phyloP scores from a whole-genome alignment of 2,797 vertebrate species.

The Betta splendens region DNA sequence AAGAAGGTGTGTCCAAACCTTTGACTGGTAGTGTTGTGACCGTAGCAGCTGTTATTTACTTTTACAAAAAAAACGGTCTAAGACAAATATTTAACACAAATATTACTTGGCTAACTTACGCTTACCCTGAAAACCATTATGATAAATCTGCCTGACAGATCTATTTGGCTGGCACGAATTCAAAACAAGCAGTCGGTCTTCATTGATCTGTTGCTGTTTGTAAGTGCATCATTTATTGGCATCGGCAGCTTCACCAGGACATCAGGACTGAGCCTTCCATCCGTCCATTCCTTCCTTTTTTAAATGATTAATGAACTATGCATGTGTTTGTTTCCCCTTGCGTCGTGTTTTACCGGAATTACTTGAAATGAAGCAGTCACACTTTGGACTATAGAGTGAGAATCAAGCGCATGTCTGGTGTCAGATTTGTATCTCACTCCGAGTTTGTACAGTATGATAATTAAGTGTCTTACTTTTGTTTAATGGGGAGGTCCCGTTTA shows the following conservation, averaged over 20 bases:
- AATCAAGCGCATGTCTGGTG: not conserved
- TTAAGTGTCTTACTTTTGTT: conserved; percentile 41
- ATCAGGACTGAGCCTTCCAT: conserved; percentile 7
- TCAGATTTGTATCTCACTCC: conserved; percentile 25
- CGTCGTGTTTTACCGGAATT: conserved; percentile 16
- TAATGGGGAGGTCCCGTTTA: conserved; percentile 38
- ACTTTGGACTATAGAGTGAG: not conserved
- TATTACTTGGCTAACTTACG: too few relatives aligned
- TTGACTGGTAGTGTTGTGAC: too few relatives aligned
- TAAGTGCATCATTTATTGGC: not conserved
- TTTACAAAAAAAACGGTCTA: too few relatives aligned
- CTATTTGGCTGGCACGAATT: conserved; percentile 1
- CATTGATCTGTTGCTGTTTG: not conserved
- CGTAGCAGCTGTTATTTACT: too few relatives aligned
- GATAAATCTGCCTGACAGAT: conserved; percentile 2
- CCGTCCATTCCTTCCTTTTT: conserved; percentile 28
- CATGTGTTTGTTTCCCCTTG: conserved; percentile 25
- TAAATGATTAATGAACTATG: conserved; percentile 40
- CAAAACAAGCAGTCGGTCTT: not conserved
- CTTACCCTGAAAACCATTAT: too few relatives aligned
- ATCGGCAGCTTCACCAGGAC: conserved; percentile 25
- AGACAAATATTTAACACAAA: too few relatives aligned
- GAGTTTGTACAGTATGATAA: conserved; percentile 49
- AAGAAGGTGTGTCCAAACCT: too few relatives aligned
- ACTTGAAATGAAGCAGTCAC: not conserved